These are phyloP conservation scores for Tubulanus polymorphus DNA, from an alignment of 2,888 invertebrate genomes.

Conservation along the genomic window DNA sequence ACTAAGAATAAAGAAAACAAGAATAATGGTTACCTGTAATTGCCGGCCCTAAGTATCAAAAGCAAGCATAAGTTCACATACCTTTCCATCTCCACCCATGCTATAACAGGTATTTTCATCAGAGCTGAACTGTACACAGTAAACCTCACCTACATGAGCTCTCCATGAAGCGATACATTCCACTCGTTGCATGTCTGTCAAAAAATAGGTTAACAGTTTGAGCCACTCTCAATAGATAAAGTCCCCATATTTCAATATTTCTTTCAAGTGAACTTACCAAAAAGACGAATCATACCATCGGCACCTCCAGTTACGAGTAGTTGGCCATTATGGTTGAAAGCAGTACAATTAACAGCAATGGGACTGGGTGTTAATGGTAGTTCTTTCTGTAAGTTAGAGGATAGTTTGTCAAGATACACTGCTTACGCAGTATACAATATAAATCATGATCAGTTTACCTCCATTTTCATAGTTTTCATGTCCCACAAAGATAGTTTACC, in stretches of 20 bases:
- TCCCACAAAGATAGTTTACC: conserved; percentile 61
- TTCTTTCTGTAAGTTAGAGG: conserved; percentile 28
- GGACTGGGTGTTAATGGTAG: conserved; percentile 39
- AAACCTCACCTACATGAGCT: conserved; percentile 59
- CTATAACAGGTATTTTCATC: conserved; percentile 61
- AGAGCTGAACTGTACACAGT: conserved; percentile 58
- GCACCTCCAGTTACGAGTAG: conserved; percentile 60
- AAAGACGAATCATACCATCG: conserved; percentile 60
- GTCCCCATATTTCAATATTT: background rate
- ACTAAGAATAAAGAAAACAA: conserved; percentile 32
- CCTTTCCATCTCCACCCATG: conserved; percentile 60
- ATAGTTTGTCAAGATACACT: conserved; percentile 8
- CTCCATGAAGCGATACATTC: conserved; percentile 60
- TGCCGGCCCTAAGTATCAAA: background rate
- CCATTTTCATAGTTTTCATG: conserved; percentile 59
- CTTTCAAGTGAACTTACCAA: conserved; percentile 49
- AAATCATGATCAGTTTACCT: conserved; percentile 42
- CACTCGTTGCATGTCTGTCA: conserved; percentile 56
- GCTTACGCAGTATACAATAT: background rate
- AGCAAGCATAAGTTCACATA: conserved; percentile 24
- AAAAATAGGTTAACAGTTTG: background rate
- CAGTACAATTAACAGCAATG: conserved; percentile 57
- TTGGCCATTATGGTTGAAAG: conserved; percentile 62
- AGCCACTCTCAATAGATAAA: background rate
- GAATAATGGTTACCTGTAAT: background rate